Conservation (phyloP, 2,888 invertebrate species). For the Melangyna quadrimaculata region DNA sequence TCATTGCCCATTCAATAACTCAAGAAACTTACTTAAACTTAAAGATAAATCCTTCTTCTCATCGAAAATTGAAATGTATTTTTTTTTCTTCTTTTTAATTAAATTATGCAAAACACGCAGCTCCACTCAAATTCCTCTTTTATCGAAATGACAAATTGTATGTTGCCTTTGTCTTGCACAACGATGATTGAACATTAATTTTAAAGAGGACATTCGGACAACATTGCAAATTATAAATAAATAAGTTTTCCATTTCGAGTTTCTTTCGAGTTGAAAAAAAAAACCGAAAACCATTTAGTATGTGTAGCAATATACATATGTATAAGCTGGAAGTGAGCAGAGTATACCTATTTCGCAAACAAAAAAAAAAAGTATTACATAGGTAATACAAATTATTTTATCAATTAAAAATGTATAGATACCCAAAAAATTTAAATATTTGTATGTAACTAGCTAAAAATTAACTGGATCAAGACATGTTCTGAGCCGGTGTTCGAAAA, state of each 20-base stretch:
- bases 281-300: background rate
- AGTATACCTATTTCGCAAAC: too few relatives aligned
- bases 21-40: background rate
- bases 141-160: conserved; percentile 16
- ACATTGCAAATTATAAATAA: conserved; percentile 8
- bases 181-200: conserved; percentile 23
- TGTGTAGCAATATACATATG: too few relatives aligned
- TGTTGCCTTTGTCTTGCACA: conserved; percentile 21
- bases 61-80: background rate
- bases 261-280: background rate
- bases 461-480: too few relatives aligned
- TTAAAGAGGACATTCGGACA: conserved; percentile 10
- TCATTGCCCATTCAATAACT: conserved; percentile 3
- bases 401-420: too few relatives aligned
- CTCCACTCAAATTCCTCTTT: conserved; percentile 23
- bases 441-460: too few relatives aligned
- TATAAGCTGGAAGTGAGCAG: too few relatives aligned
- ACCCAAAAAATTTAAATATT: too few relatives aligned
- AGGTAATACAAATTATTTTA: too few relatives aligned
- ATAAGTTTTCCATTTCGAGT: background rate
- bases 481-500: too few relatives aligned
- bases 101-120: conserved; percentile 49
- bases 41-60: background rate
- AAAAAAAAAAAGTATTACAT: too few relatives aligned
- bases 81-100: conserved; percentile 19